A percentile compares a stretch with the other conserved stretches of the same genome.
phyloP scores from a whole-genome alignment of 1,140 invertebrate species.

The Drosophila auraria region DNA sequence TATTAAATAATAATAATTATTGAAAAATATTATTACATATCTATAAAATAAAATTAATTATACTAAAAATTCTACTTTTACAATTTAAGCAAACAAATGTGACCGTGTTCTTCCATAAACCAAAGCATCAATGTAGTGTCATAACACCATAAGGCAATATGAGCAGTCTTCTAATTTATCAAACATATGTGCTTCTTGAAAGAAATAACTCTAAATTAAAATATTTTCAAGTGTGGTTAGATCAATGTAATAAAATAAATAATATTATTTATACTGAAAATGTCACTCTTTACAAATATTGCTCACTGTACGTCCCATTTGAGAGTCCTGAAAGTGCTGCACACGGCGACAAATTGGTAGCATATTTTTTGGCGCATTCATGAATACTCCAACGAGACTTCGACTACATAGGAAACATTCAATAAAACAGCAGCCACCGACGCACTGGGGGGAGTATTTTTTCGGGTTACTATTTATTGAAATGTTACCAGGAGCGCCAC shows the following conservation, averaged over 20 bases:
- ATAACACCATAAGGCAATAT: no score
- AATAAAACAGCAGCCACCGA: conserved; percentile 71
- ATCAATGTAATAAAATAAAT: no score
- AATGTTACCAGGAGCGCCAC: conserved; percentile 67
- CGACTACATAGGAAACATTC: conserved; percentile 76
- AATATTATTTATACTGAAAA: not conserved
- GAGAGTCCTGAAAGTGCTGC: conserved; percentile 34
- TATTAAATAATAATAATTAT: no score
- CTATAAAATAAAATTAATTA: no score
- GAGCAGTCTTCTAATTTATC: no score
- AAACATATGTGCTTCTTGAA: not conserved
- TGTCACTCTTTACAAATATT: not conserved
- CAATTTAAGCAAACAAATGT: no score
- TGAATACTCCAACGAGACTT: conserved; percentile 61
- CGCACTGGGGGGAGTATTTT: conserved; percentile 41
- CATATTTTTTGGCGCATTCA: conserved; percentile 82
- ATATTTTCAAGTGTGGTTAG: accelerated
- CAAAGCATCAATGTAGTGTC: no score
- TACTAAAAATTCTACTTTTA: no score
- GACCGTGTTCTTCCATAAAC: no score
- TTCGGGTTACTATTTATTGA: conserved; percentile 69
- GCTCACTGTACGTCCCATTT: not conserved
- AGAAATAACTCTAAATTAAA: not conserved
- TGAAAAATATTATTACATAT: no score
- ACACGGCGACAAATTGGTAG: conserved; percentile 83